Percentiles rank a stretch among this genome's conserved stretches.
Evolutionary conservation across 2,888 invertebrate species (phyloP).

Genomic region (Napeogenes inachia): DNA sequence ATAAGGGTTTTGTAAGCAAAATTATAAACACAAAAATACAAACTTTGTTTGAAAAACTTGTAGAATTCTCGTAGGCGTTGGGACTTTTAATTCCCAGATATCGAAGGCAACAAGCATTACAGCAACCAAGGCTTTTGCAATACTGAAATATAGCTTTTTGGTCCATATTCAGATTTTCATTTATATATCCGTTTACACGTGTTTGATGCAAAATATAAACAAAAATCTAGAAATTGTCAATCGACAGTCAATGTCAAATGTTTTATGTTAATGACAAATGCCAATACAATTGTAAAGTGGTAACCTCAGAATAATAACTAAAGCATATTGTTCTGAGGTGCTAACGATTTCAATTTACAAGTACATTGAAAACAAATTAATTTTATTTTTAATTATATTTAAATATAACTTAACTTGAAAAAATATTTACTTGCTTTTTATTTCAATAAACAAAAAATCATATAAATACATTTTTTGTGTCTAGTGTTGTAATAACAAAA

Average conservation of each 20-base stretch:
- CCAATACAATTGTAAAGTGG: too few species aligned
- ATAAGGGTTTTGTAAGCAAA: neutral
- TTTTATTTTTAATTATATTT: too few species aligned
- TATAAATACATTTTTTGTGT: neutral
- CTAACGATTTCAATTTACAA: too few species aligned
- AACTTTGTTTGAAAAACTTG: slow-evolving; percentile 71
- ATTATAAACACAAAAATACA: slow-evolving; percentile 31
- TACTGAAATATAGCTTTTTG: slow-evolving; percentile 68
- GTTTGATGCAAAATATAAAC: neutral
- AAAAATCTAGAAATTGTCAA: neutral
- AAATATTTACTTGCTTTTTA: too few species aligned
- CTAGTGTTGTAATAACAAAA: slow-evolving; percentile 9
- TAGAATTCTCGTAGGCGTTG: slow-evolving; percentile 72
- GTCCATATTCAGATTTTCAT: slow-evolving; percentile 50
- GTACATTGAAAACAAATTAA: neutral
- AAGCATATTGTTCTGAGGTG: too few species aligned
- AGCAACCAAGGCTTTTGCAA: slow-evolving; percentile 79
- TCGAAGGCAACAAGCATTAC: slow-evolving; percentile 82
- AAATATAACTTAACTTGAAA: too few species aligned
- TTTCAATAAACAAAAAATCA: too few species aligned
- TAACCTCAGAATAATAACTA: too few species aligned
- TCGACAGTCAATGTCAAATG: too few species aligned
- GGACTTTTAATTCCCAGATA: slow-evolving; percentile 79
- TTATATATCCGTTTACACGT: slow-evolving; percentile 1
- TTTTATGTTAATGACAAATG: too few species aligned